A percentile compares a stretch with the other conserved stretches of the same genome.
These are phyloP conservation scores for Pelecanus crispus DNA, from an alignment of 2,113 vertebrate genomes.

Conservation along the genomic window DNA sequence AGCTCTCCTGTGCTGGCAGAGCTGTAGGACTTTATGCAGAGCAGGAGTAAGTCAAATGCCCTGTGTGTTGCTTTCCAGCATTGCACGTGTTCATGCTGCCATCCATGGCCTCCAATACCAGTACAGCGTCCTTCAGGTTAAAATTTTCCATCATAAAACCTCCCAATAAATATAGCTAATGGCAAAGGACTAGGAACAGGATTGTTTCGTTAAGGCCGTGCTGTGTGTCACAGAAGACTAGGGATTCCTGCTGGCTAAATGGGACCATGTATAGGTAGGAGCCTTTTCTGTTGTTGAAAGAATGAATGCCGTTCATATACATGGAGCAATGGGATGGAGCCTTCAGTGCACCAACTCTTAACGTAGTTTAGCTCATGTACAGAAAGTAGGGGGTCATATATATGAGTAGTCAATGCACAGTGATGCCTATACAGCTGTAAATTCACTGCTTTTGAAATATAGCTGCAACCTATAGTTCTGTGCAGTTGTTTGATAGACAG, in stretches of 20 bases:
- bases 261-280: not conserved
- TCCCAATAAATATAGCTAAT: not conserved
- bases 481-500: not conserved
- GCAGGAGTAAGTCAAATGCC: not conserved
- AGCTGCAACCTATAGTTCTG: not conserved
- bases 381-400: not conserved
- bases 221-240: not conserved
- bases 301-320: rapidly evolving
- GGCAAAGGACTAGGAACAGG: not conserved
- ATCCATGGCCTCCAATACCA: not conserved
- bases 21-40: not conserved
- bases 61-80: not conserved
- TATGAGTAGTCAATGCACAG: not conserved
- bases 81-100: not conserved
- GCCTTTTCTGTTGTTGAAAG: not conserved
- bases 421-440: not conserved
- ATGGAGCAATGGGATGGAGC: not conserved
- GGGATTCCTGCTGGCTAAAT: not conserved
- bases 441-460: not conserved
- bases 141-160: not conserved
- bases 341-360: not conserved
- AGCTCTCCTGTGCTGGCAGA: not conserved
- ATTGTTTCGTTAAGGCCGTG: rapidly evolving
- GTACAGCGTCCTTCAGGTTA: not conserved
- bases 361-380: not conserved